Evolutionary conservation across 2,888 invertebrate species (phyloP), one percentile per base, ranked within the genome.

Genomic region (Anaspis maculata): DNA sequence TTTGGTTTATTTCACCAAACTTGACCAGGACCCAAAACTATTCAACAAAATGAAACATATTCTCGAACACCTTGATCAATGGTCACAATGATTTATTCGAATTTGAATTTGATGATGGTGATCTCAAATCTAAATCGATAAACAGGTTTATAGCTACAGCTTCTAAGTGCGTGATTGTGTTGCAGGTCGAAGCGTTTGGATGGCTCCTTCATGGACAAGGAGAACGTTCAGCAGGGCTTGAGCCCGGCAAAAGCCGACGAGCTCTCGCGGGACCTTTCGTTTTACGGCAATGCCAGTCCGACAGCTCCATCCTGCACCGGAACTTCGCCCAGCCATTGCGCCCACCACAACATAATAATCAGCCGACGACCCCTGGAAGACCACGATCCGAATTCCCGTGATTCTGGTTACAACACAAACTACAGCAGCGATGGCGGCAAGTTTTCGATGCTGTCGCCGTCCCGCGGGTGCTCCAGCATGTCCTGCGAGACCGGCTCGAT

Each of bases 341-440:
- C 46, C n/a, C 52, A 51, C 36, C 47, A 48, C 25, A n/a, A n/a
- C n/a, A n/a, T n/a, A n/a, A 29, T 42, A 11, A 42, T 48, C 15
- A 35, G 41, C 3, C 61, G 68, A 9, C 61, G 61, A 13, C 68
- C 70, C 2, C 49, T 73, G 31, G 73, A 72, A 45, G 72, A 74
- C 42, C 64, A 65, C 42, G 73, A 75, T 46, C 62, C 68, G 3
- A 73, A 71, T 51, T 76, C 76, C 13, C 72, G 70, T 48, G 76
- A 76, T 57, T 76, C 74, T 36, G 76, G 74, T 5, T 76, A 71
- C 48, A 68, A 68, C 7, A 63, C 64, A 3, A 61, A 63, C 42
- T 64, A 57, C 42, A 48, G 56, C 1, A 62, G 46, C 27, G 51
- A 57, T 33, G 46, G 45, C 33, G 48, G 45, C 16, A 52, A 56